These are phyloP conservation scores for Oreotrochilus melanogaster DNA, from an alignment of 2,113 vertebrate genomes.

Conservation along the genomic window DNA sequence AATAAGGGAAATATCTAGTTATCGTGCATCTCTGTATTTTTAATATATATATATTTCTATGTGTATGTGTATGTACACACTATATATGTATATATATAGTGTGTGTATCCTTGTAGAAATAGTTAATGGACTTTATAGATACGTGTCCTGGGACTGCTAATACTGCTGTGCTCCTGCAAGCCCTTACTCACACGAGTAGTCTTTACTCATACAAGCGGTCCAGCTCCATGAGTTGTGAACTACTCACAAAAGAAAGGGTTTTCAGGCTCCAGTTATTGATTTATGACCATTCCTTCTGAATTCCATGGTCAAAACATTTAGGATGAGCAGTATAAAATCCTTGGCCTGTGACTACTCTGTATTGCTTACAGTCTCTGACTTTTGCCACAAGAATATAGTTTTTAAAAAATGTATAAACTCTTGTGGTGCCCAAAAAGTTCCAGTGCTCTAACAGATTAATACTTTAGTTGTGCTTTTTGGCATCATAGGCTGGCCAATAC, in stretches of 20 bases:
- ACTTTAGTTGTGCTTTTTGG: not conserved
- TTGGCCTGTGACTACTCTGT: not conserved
- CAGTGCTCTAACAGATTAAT: not conserved
- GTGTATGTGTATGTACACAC: not conserved
- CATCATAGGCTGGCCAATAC: not conserved
- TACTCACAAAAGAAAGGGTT: constrained; percentile 51
- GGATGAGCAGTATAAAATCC: constrained; percentile 1
- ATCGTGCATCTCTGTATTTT: constrained; percentile 2
- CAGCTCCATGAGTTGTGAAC: not conserved
- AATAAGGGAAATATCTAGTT: not conserved
- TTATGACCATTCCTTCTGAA: constrained; percentile 60
- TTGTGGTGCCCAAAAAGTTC: not conserved
- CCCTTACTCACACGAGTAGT: constrained; percentile 30
- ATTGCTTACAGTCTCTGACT: not conserved
- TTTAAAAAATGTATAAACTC: not conserved
- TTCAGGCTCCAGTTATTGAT: constrained; percentile 68
- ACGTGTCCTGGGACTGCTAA: not conserved
- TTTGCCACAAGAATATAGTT: not conserved
- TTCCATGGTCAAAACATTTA: constrained; percentile 44
- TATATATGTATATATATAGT: not conserved
- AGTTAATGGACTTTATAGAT: not conserved
- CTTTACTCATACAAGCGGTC: not conserved
- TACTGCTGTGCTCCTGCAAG: constrained; percentile 56
- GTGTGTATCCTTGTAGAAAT: constrained; percentile 9
- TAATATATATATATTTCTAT: not conserved